Conservation (phyloP, 2,888 invertebrate genomes). For the Hirtodrosophila confusa region DNA sequence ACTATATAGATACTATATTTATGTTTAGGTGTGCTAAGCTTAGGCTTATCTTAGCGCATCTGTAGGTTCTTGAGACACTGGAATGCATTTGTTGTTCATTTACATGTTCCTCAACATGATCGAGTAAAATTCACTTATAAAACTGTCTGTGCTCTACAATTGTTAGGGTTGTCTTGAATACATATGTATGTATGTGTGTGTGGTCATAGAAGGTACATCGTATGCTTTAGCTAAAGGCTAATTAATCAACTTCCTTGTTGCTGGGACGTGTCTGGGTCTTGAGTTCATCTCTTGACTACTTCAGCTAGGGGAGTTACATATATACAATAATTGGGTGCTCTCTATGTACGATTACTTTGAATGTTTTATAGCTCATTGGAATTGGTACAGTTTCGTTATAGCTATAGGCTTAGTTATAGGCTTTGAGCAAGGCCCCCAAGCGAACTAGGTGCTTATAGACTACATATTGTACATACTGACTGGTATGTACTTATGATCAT, state of each 20-base stretch:
- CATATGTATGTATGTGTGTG: conserved; percentile 24
- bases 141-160: conserved; percentile 52
- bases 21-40: conserved; percentile 54
- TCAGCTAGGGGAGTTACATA: conserved; percentile 16
- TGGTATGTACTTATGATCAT: conserved; percentile 20
- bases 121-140: conserved; percentile 72
- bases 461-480: too few species aligned
- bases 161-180: conserved; percentile 4
- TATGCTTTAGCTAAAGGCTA: conserved; percentile 51
- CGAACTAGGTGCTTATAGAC: conserved; percentile 24
- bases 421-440: conserved; percentile 50
- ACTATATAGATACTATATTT: conserved; percentile 49
- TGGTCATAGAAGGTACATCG: conserved; percentile 59
- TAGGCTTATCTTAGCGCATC: conserved; percentile 47
- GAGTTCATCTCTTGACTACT: conserved; percentile 1
- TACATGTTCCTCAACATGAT: conserved; percentile 20
- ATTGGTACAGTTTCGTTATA: conserved; percentile 61
- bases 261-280: conserved; percentile 52
- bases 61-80: conserved; percentile 68
- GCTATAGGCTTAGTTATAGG: conserved; percentile 36
- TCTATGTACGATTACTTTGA: conserved; percentile 10
- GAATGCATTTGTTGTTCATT: conserved; percentile 63
- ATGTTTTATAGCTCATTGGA: conserved; percentile 60
- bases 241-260: conserved; percentile 50
- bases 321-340: conserved; percentile 18